Evolutionary conservation across 2,888 invertebrate species (phyloP).

Genomic region (Magallana nippona): DNA sequence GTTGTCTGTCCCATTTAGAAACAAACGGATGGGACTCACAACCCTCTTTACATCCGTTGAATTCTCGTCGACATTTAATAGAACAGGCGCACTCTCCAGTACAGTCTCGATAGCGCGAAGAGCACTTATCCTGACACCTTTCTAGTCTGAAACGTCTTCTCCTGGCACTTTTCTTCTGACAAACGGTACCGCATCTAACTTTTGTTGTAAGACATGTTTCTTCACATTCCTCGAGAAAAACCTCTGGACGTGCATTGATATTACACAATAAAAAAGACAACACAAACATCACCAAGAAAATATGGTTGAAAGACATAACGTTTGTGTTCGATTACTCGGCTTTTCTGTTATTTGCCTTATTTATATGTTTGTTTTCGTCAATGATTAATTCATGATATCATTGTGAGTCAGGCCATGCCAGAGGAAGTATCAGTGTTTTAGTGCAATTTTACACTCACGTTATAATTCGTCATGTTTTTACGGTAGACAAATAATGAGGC

Average conservation of each 20-base stretch:
- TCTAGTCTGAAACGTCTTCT: background rate
- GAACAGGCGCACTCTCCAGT: background rate
- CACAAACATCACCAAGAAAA: background rate
- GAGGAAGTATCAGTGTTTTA: too few species aligned
- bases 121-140: background rate
- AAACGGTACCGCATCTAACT: background rate
- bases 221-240: background rate
- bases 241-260: background rate
- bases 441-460: too few species aligned
- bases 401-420: background rate
- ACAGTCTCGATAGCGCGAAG: background rate
- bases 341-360: background rate
- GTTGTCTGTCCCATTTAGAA: background rate
- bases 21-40: background rate
- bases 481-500: too few species aligned
- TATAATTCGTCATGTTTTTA: too few species aligned
- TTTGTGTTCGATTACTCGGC: background rate
- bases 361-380: background rate
- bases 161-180: background rate
- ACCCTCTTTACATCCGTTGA: background rate
- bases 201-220: background rate
- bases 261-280: background rate
- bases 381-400: slow-evolving; percentile 13
- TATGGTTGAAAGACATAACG: background rate
- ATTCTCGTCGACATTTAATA: slow-evolving; percentile 1